A percentile compares a stretch with the other conserved stretches of the same genome.
These are phyloP conservation scores for Brenthis ino DNA, from an alignment of 2,888 invertebrate species.

Conservation along the genomic window DNA sequence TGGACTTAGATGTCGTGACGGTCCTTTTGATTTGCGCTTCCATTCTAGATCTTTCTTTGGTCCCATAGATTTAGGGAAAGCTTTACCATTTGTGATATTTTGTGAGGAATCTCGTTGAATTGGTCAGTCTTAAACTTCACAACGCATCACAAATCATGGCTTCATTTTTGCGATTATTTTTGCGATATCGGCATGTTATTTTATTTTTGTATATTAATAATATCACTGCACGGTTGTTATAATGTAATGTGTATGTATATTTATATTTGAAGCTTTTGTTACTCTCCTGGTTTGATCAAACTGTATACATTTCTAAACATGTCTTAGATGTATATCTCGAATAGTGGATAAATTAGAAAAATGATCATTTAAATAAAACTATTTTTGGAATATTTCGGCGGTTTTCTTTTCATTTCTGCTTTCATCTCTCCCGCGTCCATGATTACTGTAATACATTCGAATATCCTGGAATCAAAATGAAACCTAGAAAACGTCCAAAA, in stretches of 20 bases:
- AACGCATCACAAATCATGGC: conserved; percentile 51
- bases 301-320: no score
- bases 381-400: no score
- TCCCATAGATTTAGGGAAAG: conserved; percentile 27
- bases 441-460: no score
- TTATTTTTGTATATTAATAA: conserved; percentile 38
- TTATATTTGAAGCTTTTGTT: conserved; percentile 18
- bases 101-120: conserved; percentile 45
- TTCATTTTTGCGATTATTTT: conserved; percentile 44
- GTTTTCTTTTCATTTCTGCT: no score
- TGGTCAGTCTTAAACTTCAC: conserved; percentile 33
- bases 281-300: conserved; percentile 19
- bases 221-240: conserved; percentile 40
- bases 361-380: no score
- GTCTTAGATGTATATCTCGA: no score
- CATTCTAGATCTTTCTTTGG: conserved; percentile 41
- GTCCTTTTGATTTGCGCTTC: conserved; percentile 40
- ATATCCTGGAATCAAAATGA: no score
- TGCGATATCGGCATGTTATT: conserved; percentile 40
- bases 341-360: no score
- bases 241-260: neutral
- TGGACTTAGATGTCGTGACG: conserved; percentile 48
- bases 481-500: conserved; percentile 7
- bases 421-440: no score
- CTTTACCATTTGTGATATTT: conserved; percentile 46